Evolutionary conservation across 2,888 invertebrate genomes (phyloP).

Genomic region (Eupithecia insigniata): DNA sequence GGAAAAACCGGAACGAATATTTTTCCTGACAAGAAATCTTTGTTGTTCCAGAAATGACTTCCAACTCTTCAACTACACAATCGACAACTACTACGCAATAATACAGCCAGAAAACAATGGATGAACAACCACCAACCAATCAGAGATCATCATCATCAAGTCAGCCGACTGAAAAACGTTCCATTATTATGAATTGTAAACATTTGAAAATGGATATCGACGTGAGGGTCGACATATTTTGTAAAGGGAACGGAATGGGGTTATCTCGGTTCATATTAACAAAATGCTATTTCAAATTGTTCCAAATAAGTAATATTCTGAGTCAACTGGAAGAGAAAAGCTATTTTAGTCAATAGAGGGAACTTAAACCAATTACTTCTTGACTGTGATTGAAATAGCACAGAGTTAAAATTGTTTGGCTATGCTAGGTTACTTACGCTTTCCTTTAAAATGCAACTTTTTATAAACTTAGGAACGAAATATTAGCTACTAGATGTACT

Average conservation of each 20-base stretch:
- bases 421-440: background rate
- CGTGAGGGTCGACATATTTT: conserved; percentile 2
- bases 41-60: conserved; percentile 90
- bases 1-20: background rate
- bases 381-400: background rate
- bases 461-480: background rate
- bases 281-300: background rate
- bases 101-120: conserved; percentile 71
- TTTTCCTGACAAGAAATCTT: background rate
- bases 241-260: background rate
- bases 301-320: background rate
- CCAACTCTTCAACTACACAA: conserved; percentile 92
- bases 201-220: background rate
- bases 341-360: background rate
- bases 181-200: conserved; percentile 1
- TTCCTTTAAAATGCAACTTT: background rate
- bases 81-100: conserved; percentile 87
- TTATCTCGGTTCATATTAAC: background rate
- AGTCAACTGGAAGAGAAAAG: background rate
- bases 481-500: background rate
- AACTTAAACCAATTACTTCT: background rate
- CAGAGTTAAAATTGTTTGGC: background rate
- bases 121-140: conserved; percentile 52
- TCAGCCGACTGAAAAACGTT: conserved; percentile 15
- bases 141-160: conserved; percentile 39